These are phyloP conservation scores for Elymnias hypermnestra DNA, from an alignment of 1,140 invertebrate genomes.

Conservation along the genomic window DNA sequence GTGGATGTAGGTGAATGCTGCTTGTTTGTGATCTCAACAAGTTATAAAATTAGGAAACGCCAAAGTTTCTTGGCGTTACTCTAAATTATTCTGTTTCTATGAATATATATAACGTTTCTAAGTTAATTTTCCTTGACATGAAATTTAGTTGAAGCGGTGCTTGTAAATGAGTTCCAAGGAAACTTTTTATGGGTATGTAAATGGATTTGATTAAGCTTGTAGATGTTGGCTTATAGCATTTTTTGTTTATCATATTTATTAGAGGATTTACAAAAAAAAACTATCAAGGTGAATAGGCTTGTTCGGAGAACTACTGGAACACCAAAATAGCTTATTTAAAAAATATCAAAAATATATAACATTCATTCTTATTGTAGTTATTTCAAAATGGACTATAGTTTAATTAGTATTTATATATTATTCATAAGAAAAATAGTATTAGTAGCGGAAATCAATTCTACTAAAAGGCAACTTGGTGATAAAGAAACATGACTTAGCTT, in stretches of 20 bases:
- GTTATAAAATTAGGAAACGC: slow-evolving; percentile 28
- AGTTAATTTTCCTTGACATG: slow-evolving; percentile 45
- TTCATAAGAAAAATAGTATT: too few species aligned
- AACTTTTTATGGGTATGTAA: slow-evolving; percentile 6
- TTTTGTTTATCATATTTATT: slow-evolving; percentile 1
- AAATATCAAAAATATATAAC: too few species aligned
- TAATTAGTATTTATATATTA: too few species aligned
- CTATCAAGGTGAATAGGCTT: too few species aligned
- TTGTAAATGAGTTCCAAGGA: slow-evolving; percentile 30
- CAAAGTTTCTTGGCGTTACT: slow-evolving; percentile 39
- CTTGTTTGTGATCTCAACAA: slow-evolving; percentile 15
- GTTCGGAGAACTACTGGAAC: too few species aligned
- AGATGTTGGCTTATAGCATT: background rate
- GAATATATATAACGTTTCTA: slow-evolving; percentile 51
- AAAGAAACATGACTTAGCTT: slow-evolving; percentile 15
- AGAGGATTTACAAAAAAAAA: too few species aligned
- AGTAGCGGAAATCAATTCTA: too few species aligned
- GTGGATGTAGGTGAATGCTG: background rate
- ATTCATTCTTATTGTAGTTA: too few species aligned
- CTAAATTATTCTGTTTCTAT: slow-evolving; percentile 51
- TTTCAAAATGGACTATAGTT: too few species aligned
- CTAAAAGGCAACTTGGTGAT: too few species aligned
- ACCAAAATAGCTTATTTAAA: too few species aligned
- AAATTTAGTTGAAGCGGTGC: slow-evolving; percentile 33
- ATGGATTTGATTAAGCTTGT: background rate